Conservation (phyloP, 2,113 vertebrate genomes). For the Brachionichthys hirsutus region DNA sequence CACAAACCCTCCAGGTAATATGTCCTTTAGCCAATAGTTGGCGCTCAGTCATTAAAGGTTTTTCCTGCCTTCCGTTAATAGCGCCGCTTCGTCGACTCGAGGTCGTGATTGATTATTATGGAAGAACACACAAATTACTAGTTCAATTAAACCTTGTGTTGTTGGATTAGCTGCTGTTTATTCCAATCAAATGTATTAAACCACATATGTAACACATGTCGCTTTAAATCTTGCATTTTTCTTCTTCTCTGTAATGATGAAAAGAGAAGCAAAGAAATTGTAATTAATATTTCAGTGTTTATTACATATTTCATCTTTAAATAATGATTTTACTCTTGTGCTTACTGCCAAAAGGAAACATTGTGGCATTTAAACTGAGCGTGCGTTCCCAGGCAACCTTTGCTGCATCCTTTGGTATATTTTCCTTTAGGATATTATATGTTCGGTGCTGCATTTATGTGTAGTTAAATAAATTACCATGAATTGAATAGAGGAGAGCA, state of each 20-base stretch:
- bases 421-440: constrained; percentile 7
- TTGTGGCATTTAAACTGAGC: neutral
- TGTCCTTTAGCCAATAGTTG: too few species aligned
- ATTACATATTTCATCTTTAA: constrained; percentile 2
- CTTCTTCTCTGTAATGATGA: neutral
- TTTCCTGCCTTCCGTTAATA: too few species aligned
- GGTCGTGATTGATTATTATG: too few species aligned
- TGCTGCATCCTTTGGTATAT: neutral
- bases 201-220: neutral
- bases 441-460: constrained; percentile 2
- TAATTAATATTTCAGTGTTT: neutral
- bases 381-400: neutral
- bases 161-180: too few species aligned
- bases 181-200: neutral
- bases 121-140: too few species aligned
- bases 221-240: too few species aligned
- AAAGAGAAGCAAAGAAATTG: neutral
- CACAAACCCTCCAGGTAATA: too few species aligned
- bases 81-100: too few species aligned
- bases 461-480: neutral
- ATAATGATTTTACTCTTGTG: neutral
- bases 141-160: too few species aligned
- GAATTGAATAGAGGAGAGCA: neutral
- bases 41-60: too few species aligned
- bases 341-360: too few species aligned